Base-by-base conservation (phyloP, 2,888 invertebrate genomes). In the Abrostola triplasia region DNA sequence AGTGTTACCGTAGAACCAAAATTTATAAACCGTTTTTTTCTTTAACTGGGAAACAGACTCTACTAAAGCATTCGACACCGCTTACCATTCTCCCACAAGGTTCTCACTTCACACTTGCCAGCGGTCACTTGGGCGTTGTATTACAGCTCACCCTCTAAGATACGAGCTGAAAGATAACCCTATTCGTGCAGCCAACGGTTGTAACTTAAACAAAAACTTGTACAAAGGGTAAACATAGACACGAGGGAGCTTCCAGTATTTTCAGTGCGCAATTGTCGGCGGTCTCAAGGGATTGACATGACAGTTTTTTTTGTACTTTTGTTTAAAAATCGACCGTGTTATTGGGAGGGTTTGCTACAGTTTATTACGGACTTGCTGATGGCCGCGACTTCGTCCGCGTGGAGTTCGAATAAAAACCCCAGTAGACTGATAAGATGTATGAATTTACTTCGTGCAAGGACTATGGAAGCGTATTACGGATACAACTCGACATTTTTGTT, bases 191-290 rank as follows among this genome's bases (percentile, higher is more conserved):
- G 74, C 73, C 76, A 81, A 76, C 71, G 73, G 24, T 67, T 67
- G 59, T 44, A 80, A 73, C 68, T 80, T 70, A 77, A 83, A 83
- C 80, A 83, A 72, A 74, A 67, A 73, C 65, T 74, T 70, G 67
- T 73, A 76, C 76, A 80, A 78, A 81, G 80, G 81, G 78, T 70
- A 76, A 74, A 81, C 77, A 60, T 44, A 67, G 64, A 70, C 69
- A 61, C 65, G 41, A 41, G 76, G 59, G 71, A 69, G 72, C 57
- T 63, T 63, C 35, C 72, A 70, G 77, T 64, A 71, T 84, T 76
- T 70, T 73, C 75, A 73, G 69, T 76, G 58, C 70, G 78, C 88
- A 87, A 88, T 89, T 88, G 89, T 89, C 88, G 79, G 84, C 57
- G 64, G 76, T 72, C 89, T 65, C 87, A 70, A 61, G 90, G 88